Evolutionary conservation across 2,797 vertebrate genomes (phyloP), one percentile per base, ranked within the genome.

Genomic region (Amphiprion clarkii): DNA sequence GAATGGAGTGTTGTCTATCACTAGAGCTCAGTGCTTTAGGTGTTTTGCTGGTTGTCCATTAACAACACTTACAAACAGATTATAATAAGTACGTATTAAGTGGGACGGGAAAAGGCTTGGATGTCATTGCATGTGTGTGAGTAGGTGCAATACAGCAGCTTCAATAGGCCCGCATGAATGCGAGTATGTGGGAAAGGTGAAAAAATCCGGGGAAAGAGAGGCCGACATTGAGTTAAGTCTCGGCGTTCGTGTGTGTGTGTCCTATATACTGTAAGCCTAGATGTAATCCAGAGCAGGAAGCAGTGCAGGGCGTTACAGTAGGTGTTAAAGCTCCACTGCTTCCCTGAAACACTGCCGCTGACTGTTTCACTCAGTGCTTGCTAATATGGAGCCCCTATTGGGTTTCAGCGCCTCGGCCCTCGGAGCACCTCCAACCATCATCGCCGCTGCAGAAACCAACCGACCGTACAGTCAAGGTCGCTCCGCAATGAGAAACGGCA

Each of bases 211-310:
- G 27, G 40, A 31, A 14, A 31, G 58, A 52, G 48, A 44, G 33
- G 39, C 13, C 16, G n/a, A 73, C 68, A 63, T 16, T 61, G 68
- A 59, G 65, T 29, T 76, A 61, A 60, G 76, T 82, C 69, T 75
- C 9, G 42, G 63, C 36, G 55, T 81, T 51, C 64, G 10, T 68
- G 27, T 65, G 49, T 52, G n/a, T 57, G 54, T 70, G 75, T 71
- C 25, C 67, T 65, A 54, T 72, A 76, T 79, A 83, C 77, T 71
- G 67, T 90, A 89, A 85, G 63, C 64, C 75, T 81, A 51, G 79
- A 83, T 92, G 89, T 91, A 91, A 92, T 92, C 89, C 89, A 87
- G 83, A 86, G 74, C 92, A 92, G 91, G 90, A 93, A 92, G 85
- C 80, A 12, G 74, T 59, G 60, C 81, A 76, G 79, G 84, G 81